Percentiles rank a stretch among this genome's conserved stretches.
phyloP scores from a whole-genome alignment of 2,797 vertebrate genomes.

The Silurus aristotelis region DNA sequence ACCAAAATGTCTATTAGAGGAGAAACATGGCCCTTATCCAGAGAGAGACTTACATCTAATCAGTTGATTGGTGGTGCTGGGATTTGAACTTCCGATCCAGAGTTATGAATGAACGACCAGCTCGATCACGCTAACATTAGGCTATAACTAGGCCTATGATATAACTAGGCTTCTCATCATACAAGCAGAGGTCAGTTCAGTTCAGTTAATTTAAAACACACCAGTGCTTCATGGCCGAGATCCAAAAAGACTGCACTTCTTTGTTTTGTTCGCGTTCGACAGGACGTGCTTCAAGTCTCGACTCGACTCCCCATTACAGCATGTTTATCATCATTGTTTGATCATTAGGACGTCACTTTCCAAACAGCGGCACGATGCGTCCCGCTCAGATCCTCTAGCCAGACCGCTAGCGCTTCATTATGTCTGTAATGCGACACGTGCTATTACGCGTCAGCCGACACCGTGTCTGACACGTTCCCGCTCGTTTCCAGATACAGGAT shows the following conservation, averaged over 20 bases:
- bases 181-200: neutral
- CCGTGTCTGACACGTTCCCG: slow-evolving; percentile 56
- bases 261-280: neutral
- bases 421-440: slow-evolving; percentile 71
- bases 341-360: slow-evolving; percentile 60
- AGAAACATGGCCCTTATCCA: slow-evolving; percentile 10
- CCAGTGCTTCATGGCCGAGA: neutral
- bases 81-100: too few species aligned
- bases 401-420: slow-evolving; percentile 67
- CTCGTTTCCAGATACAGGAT: slow-evolving; percentile 26
- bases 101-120: neutral
- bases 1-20: neutral
- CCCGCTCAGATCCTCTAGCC: slow-evolving; percentile 67
- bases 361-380: slow-evolving; percentile 58
- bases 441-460: slow-evolving; percentile 75
- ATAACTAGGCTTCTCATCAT: neutral
- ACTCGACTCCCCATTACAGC: slow-evolving; percentile 42
- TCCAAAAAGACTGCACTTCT: neutral
- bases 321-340: slow-evolving; percentile 59
- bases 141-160: neutral
- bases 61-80: too few species aligned
- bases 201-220: neutral
- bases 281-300: neutral
- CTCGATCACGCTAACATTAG: neutral
- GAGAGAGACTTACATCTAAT: too few species aligned